These are phyloP conservation scores for Heliconius hewitsoni DNA, from an alignment of 1,140 invertebrate species.

Conservation along the genomic window DNA sequence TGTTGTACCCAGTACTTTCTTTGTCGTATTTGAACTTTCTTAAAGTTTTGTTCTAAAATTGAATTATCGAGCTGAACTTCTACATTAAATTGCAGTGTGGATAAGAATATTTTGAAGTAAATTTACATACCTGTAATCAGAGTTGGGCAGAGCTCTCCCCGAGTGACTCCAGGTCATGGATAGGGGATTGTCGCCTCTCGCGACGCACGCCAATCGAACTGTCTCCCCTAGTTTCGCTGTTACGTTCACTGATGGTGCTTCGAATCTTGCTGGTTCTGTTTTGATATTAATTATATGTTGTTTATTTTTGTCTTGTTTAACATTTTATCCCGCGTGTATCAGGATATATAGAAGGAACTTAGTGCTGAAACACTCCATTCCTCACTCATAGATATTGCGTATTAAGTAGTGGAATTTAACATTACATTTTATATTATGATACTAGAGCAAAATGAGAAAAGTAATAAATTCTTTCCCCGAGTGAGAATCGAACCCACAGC, in stretches of 20 bases:
- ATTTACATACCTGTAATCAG: constrained; percentile 81
- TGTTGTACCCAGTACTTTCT: neutral
- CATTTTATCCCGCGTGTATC: too few species aligned
- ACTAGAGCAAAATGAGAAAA: too few species aligned
- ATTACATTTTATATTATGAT: too few species aligned
- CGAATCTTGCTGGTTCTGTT: constrained; percentile 90
- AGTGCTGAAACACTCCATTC: too few species aligned
- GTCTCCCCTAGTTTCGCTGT: constrained; percentile 87
- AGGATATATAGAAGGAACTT: too few species aligned
- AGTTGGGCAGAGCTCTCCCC: constrained; percentile 69
- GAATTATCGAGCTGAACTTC: constrained; percentile 9
- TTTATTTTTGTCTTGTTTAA: neutral
- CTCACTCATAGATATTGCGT: too few species aligned
- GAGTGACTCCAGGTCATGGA: constrained; percentile 88
- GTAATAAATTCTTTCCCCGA: too few species aligned
- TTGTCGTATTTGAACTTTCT: neutral
- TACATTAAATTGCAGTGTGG: neutral
- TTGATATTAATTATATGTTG: neutral
- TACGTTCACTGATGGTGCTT: constrained; percentile 86
- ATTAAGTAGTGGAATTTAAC: too few species aligned
- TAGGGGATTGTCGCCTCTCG: constrained; percentile 92
- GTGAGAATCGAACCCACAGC: too few species aligned
- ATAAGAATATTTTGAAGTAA: neutral
- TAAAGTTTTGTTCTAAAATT: constrained; percentile 8
- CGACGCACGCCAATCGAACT: constrained; percentile 88